Percentiles rank a stretch among this genome's conserved stretches.
phyloP scores from a whole-genome alignment of 2,113 vertebrate species.

The Chitala chitala region DNA sequence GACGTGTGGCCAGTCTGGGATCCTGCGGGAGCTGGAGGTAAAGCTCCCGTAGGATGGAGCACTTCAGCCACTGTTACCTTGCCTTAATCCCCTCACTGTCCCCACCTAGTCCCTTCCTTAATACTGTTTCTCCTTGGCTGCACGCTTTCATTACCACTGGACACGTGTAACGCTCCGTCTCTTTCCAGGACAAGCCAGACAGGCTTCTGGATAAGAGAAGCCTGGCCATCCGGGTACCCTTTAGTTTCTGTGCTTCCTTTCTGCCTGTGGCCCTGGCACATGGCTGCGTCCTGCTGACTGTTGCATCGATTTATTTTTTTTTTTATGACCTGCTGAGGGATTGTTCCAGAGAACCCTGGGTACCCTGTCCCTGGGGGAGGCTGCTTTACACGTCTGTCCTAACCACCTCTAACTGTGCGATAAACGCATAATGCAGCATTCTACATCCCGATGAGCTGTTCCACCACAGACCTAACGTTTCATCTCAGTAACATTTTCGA shows the following conservation, averaged over 20 bases:
- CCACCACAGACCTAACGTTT: too few species aligned
- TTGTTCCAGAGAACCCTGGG: background rate
- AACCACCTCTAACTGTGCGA: background rate
- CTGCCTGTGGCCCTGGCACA: conserved; percentile 42
- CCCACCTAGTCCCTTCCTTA: background rate
- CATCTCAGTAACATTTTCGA: too few species aligned
- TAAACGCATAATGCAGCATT: background rate
- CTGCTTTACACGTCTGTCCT: background rate
- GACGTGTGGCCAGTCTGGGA: conserved; percentile 95
- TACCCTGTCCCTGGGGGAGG: background rate
- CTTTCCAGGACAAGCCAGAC: conserved; percentile 81
- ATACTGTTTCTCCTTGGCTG: conserved; percentile 18
- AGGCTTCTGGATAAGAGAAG: conserved; percentile 85
- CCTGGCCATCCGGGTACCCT: conserved; percentile 80
- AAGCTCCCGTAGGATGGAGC: too few species aligned
- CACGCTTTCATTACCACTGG: conserved; percentile 35
- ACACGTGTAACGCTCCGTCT: conserved; percentile 49
- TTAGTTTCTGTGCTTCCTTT: conserved; percentile 51
- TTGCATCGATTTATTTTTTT: conserved; percentile 25
- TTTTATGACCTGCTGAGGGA: conserved; percentile 30
- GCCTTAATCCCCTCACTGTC: background rate
- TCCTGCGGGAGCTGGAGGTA: conserved; percentile 97
- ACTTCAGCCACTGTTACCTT: background rate
- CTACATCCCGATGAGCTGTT: too few species aligned
- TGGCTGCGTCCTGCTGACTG: background rate